Conservation (phyloP, 2,888 invertebrate species). For the Atethmia centrago region DNA sequence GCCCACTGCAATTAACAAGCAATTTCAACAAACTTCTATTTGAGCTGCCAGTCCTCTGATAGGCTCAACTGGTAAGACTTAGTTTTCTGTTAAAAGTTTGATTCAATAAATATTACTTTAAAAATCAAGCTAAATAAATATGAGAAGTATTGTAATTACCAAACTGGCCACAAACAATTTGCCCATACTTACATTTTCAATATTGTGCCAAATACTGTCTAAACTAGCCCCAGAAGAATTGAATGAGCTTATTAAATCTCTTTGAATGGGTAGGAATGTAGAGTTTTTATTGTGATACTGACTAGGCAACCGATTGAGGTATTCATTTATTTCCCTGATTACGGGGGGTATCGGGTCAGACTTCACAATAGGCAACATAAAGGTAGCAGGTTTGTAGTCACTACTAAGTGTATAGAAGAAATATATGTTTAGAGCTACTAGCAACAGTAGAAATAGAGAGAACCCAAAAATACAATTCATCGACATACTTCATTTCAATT, state of each 20-base stretch:
- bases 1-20: slow-evolving; percentile 78
- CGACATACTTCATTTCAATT: slow-evolving; percentile 77
- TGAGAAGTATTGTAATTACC: not conserved
- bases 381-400: slow-evolving; percentile 72
- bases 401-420: slow-evolving; percentile 85
- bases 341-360: slow-evolving; percentile 76
- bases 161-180: slow-evolving; percentile 4
- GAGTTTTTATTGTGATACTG: slow-evolving; percentile 81
- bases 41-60: not conserved
- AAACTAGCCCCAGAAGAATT: slow-evolving; percentile 77
- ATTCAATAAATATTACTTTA: not conserved
- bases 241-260: slow-evolving; percentile 79
- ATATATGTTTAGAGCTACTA: slow-evolving; percentile 85
- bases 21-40: not conserved
- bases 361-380: slow-evolving; percentile 77
- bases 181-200: slow-evolving; percentile 78
- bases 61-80: not conserved
- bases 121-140: not conserved
- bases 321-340: slow-evolving; percentile 82
- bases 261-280: slow-evolving; percentile 78
- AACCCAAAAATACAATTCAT: slow-evolving; percentile 87
- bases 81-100: not conserved
- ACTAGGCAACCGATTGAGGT: slow-evolving; percentile 83
- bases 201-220: slow-evolving; percentile 77
- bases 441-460: slow-evolving; percentile 82